phyloP scores from a whole-genome alignment of 1,140 invertebrate species.

The Dryas iulia region DNA sequence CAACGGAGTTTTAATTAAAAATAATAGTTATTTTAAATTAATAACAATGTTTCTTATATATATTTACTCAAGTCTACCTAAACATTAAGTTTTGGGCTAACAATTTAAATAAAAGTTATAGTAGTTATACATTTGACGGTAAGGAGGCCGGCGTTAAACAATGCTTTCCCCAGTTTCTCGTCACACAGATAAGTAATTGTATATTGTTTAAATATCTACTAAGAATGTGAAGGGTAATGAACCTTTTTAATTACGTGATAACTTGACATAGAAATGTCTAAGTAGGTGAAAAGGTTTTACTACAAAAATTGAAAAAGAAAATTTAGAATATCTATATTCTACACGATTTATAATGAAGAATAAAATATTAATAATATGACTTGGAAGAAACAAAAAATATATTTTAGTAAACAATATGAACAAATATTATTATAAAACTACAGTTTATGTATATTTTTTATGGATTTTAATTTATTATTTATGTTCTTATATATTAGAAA shows the following conservation, averaged over 20 bases:
- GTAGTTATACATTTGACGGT: neutral
- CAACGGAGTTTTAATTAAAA: neutral
- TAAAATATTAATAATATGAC: too few species aligned
- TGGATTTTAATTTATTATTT: too few species aligned
- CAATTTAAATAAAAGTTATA: neutral
- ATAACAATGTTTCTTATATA: neutral
- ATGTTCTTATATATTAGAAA: too few species aligned
- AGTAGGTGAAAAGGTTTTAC: too few species aligned
- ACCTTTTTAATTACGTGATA: slow-evolving; percentile 22
- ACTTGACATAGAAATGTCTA: neutral
- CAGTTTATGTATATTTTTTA: too few species aligned
- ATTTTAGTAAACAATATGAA: too few species aligned
- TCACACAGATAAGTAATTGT: slow-evolving; percentile 33
- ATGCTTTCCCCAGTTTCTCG: slow-evolving; percentile 34
- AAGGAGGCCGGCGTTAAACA: slow-evolving; percentile 32
- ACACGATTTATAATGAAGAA: too few species aligned
- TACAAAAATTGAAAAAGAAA: too few species aligned
- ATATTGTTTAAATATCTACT: slow-evolving; percentile 35
- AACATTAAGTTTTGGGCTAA: neutral
- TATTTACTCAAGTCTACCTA: neutral
- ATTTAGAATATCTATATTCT: too few species aligned
- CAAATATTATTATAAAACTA: too few species aligned
- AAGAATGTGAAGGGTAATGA: slow-evolving; percentile 43
- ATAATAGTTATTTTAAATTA: neutral
- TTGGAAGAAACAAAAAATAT: too few species aligned